Evolutionary conservation across 2,888 invertebrate genomes (phyloP), one percentile per base, ranked within the genome.

Genomic region (Dendrolimus pini): DNA sequence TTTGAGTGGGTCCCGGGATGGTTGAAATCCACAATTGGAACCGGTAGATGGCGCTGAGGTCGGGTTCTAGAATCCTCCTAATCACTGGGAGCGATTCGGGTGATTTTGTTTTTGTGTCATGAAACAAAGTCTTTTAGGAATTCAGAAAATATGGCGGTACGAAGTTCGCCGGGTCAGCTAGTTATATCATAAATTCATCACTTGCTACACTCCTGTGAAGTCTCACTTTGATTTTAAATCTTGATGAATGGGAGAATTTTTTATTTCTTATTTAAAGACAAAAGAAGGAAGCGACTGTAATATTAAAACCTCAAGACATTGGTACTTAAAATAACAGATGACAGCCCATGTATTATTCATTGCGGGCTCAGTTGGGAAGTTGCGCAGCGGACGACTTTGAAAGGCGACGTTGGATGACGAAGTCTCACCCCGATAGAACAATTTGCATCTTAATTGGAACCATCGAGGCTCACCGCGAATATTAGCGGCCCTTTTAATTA

Each of bases 261-360:
- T 9, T 47, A 47, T 47, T 47, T 47, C 47, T 12, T 30, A 30
- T 30, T 30, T 9, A 12, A 47, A 47, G 9, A 12, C 9, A 1
- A 47, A 47, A 47, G 47, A 12, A 7, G 47, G 47, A 8, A 47
- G 47, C 47, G 47, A 47, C 47, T 58, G 47, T 47, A 47, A 47
- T 47, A 58, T 58, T 52, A 78, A 80, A 82, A 80, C 73, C 71
- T 68, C 68, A 77, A 83, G 82, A 79, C 78, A 81, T 75, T 70
- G 75, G 72, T 41, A 41, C 82, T 82, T 82, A 80, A 83, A 80
- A 83, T 83, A 79, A 81, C 80, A 83, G 80, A 83, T 84, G 85
- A 79, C 81, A 76, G 73, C 61, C 68, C 65, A 85, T 85, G 82
- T 80, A 77, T 86, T 81, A 86, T 86, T 85, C 86, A 86, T 80